phyloP scores from a whole-genome alignment of 2,113 vertebrate genomes.

The Budorcas taxicolor region DNA sequence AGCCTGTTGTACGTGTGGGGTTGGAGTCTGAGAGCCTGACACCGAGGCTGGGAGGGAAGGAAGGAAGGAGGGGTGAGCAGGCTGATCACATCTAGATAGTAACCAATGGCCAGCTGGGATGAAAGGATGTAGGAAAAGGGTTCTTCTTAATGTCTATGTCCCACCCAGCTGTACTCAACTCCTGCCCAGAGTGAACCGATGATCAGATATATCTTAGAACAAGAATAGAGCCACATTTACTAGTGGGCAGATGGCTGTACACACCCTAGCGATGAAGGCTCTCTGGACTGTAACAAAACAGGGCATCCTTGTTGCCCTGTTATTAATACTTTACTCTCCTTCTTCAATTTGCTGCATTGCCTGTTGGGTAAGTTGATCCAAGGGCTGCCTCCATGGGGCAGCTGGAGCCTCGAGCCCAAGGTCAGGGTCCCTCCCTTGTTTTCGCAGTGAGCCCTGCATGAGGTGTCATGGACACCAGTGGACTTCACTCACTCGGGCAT shows the following conservation, averaged over 20 bases:
- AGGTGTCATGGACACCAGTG: background rate
- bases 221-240: fast-evolving
- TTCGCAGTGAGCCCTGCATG: background rate
- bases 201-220: background rate
- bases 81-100: fast-evolving
- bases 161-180: background rate
- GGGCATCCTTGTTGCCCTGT: background rate
- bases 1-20: background rate
- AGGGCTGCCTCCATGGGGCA: background rate
- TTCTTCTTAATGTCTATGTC: background rate
- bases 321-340: background rate
- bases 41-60: background rate
- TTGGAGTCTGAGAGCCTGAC: background rate
- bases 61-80: background rate
- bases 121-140: background rate
- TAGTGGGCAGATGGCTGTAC: background rate
- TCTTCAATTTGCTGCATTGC: background rate
- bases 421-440: too few species aligned
- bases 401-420: background rate
- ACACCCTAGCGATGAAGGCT: background rate
- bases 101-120: background rate
- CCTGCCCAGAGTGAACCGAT: fast-evolving
- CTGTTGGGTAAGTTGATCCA: background rate
- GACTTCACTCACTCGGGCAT: background rate
- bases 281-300: fast-evolving